Base-by-base conservation (phyloP, 2,888 invertebrate genomes). In the Pammene aurita region DNA sequence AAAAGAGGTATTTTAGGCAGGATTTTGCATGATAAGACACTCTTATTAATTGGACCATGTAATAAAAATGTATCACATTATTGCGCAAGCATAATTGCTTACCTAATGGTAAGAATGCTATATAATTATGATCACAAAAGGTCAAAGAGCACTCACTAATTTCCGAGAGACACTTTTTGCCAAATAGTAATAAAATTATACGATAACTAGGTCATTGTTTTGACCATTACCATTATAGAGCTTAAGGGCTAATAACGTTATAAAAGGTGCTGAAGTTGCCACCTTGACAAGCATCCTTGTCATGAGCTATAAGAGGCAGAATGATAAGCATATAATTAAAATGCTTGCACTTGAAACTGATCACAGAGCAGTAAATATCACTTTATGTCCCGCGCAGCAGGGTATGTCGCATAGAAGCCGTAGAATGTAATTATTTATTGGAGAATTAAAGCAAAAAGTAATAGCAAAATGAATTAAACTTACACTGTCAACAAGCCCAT, bases 291-390 rank as follows among this genome's bases (percentile, higher is more conserved):
- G 26, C 52, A 34, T 26, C 13, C 9, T 34, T 54, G 34, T 54
- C 52, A 26, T 57, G 11, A 26, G 38, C 11, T n/a, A 13, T 4
- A 26, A n/a, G n/a, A n/a, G 14, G 44, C 26, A n/a, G 46, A 34
- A 26, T 10, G 5, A 46, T 34, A 14, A n/a, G 14, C 7, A n/a
- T 26, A 44, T 46, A 46, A 46, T 44, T 44, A 58, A 18, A 41
- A 58, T 42, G 41, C 18, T 18, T 11, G 34, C 60, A 46, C 46
- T n/a, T 60, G 57, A 56, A 18, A 18, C 16, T 16, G 38, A 57
- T 42, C 34, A 54, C 54, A 60, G 34, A 14, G n/a, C 34, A 35
- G 16, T 60, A 60, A 60, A 46, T 46, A 60, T 60, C 7, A 60
- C 7, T 46, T 35, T 34, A 46, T 2, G 34, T 14, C 14, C 34